Conservation (phyloP, 2,113 vertebrate species). For the Mormyrus iriodes region DNA sequence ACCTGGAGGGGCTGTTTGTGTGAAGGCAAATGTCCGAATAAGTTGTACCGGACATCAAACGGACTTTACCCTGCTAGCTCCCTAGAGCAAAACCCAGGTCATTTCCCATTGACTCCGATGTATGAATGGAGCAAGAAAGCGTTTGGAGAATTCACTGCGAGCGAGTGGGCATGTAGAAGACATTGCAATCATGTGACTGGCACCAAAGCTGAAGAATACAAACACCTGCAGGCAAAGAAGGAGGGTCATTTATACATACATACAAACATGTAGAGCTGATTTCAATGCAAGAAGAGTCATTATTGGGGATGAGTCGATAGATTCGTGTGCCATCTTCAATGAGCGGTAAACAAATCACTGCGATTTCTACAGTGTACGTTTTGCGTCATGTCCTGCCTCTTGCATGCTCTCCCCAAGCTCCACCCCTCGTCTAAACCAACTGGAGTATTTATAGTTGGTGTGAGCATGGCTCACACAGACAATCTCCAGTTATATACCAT, state of each 20-base stretch:
- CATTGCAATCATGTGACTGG: neutral
- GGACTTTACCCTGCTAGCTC: neutral
- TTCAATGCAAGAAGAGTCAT: neutral
- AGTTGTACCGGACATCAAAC: neutral
- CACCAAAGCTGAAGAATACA: neutral
- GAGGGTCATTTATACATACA: neutral
- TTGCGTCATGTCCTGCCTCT: neutral
- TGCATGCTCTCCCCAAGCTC: neutral
- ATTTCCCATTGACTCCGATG: neutral
- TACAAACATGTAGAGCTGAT: neutral
- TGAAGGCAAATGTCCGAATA: neutral
- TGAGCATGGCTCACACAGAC: neutral
- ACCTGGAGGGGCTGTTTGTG: neutral
- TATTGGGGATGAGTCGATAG: neutral
- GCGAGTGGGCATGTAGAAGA: neutral
- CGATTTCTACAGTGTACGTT: fast-evolving
- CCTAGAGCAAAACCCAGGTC: neutral
- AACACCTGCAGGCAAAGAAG: neutral
- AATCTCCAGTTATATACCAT: neutral
- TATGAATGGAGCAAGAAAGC: neutral
- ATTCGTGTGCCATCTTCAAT: neutral
- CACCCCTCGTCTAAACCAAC: neutral
- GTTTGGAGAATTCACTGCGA: neutral
- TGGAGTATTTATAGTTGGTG: neutral
- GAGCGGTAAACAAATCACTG: neutral